These are phyloP conservation scores for Bucco capensis DNA, from an alignment of 2,113 vertebrate genomes.

Conservation along the genomic window DNA sequence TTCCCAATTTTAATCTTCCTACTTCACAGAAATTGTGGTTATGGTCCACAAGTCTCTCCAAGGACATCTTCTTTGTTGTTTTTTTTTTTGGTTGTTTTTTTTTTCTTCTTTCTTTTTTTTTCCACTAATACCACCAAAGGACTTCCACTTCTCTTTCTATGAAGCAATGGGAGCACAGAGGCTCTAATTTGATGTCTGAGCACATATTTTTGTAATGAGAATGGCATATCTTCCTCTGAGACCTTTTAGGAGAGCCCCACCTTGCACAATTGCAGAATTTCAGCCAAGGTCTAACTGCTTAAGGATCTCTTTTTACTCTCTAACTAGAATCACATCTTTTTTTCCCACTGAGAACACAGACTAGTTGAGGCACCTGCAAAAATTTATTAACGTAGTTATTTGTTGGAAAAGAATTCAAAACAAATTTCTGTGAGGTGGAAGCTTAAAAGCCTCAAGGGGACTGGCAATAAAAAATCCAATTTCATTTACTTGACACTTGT, in stretches of 20 bases:
- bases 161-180: neutral
- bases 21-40: neutral
- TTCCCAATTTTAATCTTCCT: neutral
- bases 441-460: neutral
- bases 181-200: constrained; percentile 21
- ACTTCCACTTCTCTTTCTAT: neutral
- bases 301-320: constrained; percentile 3
- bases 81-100: neutral
- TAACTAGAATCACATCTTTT: neutral
- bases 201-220: neutral
- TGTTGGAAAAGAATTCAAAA: neutral
- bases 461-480: neutral
- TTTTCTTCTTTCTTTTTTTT: neutral
- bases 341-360: neutral
- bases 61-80: neutral
- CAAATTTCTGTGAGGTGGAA: neutral
- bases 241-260: neutral
- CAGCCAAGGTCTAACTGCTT: neutral
- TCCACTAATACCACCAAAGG: neutral
- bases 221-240: neutral
- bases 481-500: neutral
- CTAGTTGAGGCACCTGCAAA: neutral
- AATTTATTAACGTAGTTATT: constrained; percentile 8
- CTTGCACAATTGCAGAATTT: constrained; percentile 3
- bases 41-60: neutral